Base-by-base conservation (phyloP, 1,140 invertebrate species). In the Drosophila malerkotliana region DNA sequence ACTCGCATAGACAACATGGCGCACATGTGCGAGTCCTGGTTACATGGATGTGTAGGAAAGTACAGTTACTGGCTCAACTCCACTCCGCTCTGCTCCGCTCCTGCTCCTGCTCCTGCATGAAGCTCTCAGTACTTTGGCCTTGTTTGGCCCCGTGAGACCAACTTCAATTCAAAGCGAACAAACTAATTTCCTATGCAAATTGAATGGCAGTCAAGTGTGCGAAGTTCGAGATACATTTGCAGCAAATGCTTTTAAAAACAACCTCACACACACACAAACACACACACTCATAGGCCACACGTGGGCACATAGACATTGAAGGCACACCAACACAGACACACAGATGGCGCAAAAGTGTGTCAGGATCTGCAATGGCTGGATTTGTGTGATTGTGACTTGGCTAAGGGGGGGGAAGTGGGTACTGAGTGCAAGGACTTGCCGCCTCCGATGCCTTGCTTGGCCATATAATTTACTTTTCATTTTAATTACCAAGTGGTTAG, bases 131-230 rank as follows among this genome's bases (percentile, higher is more conserved):
- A 81, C 78, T 88, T 82, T 88, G 83, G 82, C 83, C 83, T 79
- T 85, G 82, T 82, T 85, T 88, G 78, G 74, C 66, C 82, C 63
- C 83, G 78, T 82, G 82, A 79, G 82, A 85, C 82, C 82, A 87
- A 88, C 82, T 87, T 88, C 83, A 88, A 87, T 87, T 87, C 82
- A 87, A 87, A 87, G 82, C 82, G 82, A 79, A 88, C 83, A 88
- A 87, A 87, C 83, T 87, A 87, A 87, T 87, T 87, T 87, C 83
- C 82, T 82, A 87, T 87, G 82, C 82, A 87, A 87, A 87, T 87
- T 87, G 82, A 87, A 87, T 87, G 82, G 82, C 83, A 87, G 82
- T 87, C 82, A 87, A 87, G 82, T 85, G 82, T 85, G 78, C 82
- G 82, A 88, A 85, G 82, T 85, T 85, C 83, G 82, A 85, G 82